Evolutionary conservation across 2,113 vertebrate genomes (phyloP).

Genomic region (Passer domesticus): DNA sequence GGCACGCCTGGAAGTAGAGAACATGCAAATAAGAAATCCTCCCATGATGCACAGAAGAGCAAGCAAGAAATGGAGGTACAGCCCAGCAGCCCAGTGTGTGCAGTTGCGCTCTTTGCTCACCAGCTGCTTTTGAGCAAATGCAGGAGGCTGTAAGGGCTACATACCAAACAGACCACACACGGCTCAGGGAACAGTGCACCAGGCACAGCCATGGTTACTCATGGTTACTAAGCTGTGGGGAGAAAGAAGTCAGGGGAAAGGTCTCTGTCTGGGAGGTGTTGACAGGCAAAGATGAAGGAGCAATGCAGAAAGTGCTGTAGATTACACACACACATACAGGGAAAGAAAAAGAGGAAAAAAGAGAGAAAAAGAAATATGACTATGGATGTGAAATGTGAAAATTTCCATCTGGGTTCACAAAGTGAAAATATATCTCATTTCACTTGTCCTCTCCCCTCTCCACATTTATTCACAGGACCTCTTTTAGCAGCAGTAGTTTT

Average conservation of each 20-base stretch:
- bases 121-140: background rate
- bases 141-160: background rate
- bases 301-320: background rate
- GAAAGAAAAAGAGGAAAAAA: background rate
- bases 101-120: background rate
- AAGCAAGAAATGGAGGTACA: background rate
- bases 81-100: background rate
- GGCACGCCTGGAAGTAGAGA: background rate
- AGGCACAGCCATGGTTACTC: background rate
- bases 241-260: background rate
- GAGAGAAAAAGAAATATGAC: background rate
- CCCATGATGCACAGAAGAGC: background rate
- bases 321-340: accelerated
- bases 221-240: background rate
- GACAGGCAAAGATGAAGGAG: background rate
- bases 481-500: background rate
- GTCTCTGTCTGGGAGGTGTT: background rate
- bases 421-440: background rate
- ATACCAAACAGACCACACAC: background rate
- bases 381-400: background rate
- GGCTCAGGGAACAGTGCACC: accelerated
- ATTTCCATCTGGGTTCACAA: background rate
- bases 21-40: background rate
- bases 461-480: background rate
- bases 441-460: background rate